A percentile compares a stretch with the other conserved stretches of the same genome.
phyloP scores from a whole-genome alignment of 2,888 invertebrate genomes.

The Lydus trimaculatus region DNA sequence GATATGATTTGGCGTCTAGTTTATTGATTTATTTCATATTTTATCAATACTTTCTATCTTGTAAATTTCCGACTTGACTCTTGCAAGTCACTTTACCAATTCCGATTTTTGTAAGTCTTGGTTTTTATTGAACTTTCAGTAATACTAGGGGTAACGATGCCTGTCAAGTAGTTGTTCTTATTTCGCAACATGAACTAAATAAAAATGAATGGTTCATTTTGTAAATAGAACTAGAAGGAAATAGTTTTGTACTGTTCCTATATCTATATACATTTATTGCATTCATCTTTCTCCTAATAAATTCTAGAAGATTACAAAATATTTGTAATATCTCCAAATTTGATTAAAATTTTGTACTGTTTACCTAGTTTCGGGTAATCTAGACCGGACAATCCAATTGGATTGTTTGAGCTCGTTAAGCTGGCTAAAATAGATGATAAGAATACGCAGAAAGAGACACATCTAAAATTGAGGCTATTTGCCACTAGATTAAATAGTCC shows the following conservation, averaged over 20 bases:
- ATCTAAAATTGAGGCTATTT: constrained; percentile 1
- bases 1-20: not conserved
- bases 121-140: too few species aligned
- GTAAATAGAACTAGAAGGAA: constrained; percentile 20
- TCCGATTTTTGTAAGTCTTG: constrained; percentile 39
- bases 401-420: not conserved
- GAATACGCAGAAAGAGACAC: constrained; percentile 2
- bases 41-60: not conserved
- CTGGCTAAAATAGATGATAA: not conserved
- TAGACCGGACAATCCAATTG: not conserved
- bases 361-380: not conserved
- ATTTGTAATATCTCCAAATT: not conserved
- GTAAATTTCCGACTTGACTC: not conserved
- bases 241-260: not conserved
- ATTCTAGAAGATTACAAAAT: not conserved
- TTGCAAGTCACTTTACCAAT: not conserved
- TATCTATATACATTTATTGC: too few species aligned
- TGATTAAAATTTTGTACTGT: not conserved
- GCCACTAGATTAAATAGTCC: constrained; percentile 1
- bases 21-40: not conserved
- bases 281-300: too few species aligned
- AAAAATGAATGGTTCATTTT: constrained; percentile 49
- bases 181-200: constrained; percentile 42
- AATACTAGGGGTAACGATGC: constrained; percentile 47
- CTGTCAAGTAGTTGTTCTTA: constrained; percentile 48